Base-by-base conservation (phyloP, 2,888 invertebrate species). In the Thyatira batis region DNA sequence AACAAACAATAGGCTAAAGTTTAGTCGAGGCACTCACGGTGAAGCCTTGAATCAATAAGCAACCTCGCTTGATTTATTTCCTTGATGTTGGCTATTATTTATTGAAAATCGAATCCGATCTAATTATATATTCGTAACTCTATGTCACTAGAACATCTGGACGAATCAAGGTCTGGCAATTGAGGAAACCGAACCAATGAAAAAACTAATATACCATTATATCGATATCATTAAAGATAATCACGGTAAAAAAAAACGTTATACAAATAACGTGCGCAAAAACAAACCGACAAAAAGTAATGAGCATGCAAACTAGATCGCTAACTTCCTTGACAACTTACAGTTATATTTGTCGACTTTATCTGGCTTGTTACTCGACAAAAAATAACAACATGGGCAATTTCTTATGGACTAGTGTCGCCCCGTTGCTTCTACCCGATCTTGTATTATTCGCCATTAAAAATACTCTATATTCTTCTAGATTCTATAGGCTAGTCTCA, bases 151-250 rank as follows among this genome's bases (percentile, higher is more conserved):
- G 69, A 81, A 85, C 87, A 89, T 87, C 87, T 89, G 87, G 87
- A 73, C 78, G 63, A 80, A 79, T 76, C 89, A 87, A 87, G 88
- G 87, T 82, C 83, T 84, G 72, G 76, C 76, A 80, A 87, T 82
- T 81, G 82, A 85, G 88, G 87, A 88, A 89, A 86, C 84, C 63
- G 57, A 76, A 70, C 63, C 73, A 73, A 69, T 10, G 27, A 82
- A 86, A 86, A 85, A 86, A 82, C 78, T 71, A 75, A 82, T 79
- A 80, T 76, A 75, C 76, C 71, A 83, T 81, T 77, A 83, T 83
- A 80, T 80, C 76, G 70, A 76, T 79, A 83, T 80, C 80, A 85
- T 85, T 87, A 85, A 80, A 82, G 79, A 82, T 81, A 76, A 76
- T 82, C 76, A 72, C 64, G 63, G 61, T 63, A 71, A 74, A 79